Conservation (phyloP, 2,797 vertebrate species). For the Phataginus tricuspis region DNA sequence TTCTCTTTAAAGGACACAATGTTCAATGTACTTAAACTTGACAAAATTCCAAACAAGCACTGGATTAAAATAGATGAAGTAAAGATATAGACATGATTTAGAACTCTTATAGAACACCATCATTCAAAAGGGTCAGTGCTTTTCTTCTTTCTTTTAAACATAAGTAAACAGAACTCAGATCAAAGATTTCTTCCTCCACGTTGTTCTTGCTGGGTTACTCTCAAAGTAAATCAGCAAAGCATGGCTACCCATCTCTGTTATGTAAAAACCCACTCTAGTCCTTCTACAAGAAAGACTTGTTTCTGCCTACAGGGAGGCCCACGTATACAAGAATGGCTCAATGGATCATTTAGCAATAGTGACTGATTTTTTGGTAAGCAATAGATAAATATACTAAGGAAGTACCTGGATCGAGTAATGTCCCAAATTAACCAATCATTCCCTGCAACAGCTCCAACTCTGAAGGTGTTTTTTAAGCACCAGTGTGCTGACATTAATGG, state of each 20-base stretch:
- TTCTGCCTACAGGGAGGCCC: neutral
- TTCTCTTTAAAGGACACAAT: conserved; percentile 39
- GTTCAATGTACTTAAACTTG: conserved; percentile 23
- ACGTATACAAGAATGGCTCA: neutral
- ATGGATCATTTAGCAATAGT: neutral
- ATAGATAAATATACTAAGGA: neutral
- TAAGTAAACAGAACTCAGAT: neutral
- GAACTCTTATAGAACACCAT: neutral
- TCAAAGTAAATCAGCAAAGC: neutral
- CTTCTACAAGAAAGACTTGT: neutral
- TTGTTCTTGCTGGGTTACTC: neutral
- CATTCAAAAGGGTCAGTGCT: neutral
- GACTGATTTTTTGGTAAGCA: neutral
- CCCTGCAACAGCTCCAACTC: conserved; percentile 95
- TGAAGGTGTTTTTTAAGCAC: conserved; percentile 96
- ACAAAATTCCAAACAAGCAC: conserved; percentile 44
- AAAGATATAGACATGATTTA: neutral
- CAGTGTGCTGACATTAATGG: conserved; percentile 97
- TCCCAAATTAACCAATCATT: conserved; percentile 98
- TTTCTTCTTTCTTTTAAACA: neutral
- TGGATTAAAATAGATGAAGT: neutral
- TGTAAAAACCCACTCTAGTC: neutral
- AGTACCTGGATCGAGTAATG: conserved; percentile 95
- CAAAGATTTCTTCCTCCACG: neutral
- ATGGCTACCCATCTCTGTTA: neutral